Evolutionary conservation across 2,888 invertebrate genomes (phyloP).

Genomic region (Biston stratarius): DNA sequence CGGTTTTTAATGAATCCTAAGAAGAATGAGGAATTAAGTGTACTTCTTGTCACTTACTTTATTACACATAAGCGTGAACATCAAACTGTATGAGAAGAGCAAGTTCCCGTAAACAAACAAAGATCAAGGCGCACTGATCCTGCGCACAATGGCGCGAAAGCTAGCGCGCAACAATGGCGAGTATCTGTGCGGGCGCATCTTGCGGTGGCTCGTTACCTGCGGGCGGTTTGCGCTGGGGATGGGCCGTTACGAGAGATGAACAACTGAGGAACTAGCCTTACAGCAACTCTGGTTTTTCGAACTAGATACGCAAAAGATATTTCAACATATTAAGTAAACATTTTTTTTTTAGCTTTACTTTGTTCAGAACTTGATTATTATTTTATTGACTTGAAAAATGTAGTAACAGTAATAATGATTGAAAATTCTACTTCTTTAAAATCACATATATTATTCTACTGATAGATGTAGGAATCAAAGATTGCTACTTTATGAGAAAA

Average conservation of each 20-base stretch:
- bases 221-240: conserved; percentile 70
- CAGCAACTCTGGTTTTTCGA: neutral
- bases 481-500: too few species aligned
- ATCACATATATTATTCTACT: too few species aligned
- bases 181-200: conserved; percentile 80
- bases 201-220: conserved; percentile 82
- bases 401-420: too few species aligned
- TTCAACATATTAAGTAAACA: neutral
- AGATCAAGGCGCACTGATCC: conserved; percentile 77
- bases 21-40: neutral
- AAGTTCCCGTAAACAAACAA: conserved; percentile 80
- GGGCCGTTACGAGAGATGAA: conserved; percentile 34
- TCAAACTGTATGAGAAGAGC: conserved; percentile 56
- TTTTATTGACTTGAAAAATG: too few species aligned
- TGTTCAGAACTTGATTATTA: too few species aligned
- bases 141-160: conserved; percentile 85
- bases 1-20: neutral
- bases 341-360: neutral
- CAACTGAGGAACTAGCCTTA: conserved; percentile 26
- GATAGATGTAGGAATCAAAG: too few species aligned
- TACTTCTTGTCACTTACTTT: conserved; percentile 11
- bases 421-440: too few species aligned
- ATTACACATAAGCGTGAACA: conserved; percentile 42
- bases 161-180: conserved; percentile 81
- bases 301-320: too few species aligned